Percentiles rank a stretch among this genome's conserved stretches.
These are phyloP conservation scores for Telmatherina bonti DNA, from an alignment of 2,797 vertebrate genomes.

Conservation along the genomic window DNA sequence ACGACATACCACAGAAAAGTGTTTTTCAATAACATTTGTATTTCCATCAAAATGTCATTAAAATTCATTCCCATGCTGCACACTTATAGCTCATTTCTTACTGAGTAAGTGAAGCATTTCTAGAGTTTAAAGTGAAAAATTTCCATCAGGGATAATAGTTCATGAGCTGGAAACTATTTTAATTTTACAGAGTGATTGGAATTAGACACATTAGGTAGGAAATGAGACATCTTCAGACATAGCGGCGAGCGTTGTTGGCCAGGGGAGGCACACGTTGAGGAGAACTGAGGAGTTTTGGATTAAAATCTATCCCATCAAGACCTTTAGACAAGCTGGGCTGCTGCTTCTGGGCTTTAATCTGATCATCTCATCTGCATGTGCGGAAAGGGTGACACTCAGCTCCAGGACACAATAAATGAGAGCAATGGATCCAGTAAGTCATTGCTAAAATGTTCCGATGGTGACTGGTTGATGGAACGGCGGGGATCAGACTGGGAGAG, in stretches of 20 bases:
- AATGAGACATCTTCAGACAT: slow-evolving; percentile 67
- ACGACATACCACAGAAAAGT: slow-evolving; percentile 22
- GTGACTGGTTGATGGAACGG: slow-evolving; percentile 26
- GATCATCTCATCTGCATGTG: slow-evolving; percentile 38
- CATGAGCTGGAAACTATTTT: slow-evolving; percentile 60
- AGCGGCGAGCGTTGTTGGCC: slow-evolving; percentile 48
- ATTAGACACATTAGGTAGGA: slow-evolving; percentile 70
- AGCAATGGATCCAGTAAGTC: slow-evolving; percentile 19
- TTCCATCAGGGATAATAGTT: slow-evolving; percentile 51
- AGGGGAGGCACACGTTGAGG: slow-evolving; percentile 28
- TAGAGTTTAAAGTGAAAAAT: slow-evolving; percentile 54
- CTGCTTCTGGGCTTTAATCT: slow-evolving; percentile 15
- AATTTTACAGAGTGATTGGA: slow-evolving; percentile 48
- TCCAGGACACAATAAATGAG: not conserved
- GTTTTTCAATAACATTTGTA: slow-evolving; percentile 34
- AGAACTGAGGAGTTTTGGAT: slow-evolving; percentile 37
- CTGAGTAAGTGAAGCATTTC: slow-evolving; percentile 30
- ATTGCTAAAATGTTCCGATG: slow-evolving; percentile 11
- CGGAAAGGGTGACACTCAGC: slow-evolving; percentile 36
- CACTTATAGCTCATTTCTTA: not conserved
- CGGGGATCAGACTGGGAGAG: not conserved
- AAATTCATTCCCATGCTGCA: slow-evolving; percentile 23
- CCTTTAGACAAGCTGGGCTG: slow-evolving; percentile 13
- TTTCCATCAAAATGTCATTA: slow-evolving; percentile 32
- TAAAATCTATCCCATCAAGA: slow-evolving; percentile 59